Evolutionary conservation across 2,797 vertebrate species (phyloP).

Genomic region (Amphiprion clarkii): DNA sequence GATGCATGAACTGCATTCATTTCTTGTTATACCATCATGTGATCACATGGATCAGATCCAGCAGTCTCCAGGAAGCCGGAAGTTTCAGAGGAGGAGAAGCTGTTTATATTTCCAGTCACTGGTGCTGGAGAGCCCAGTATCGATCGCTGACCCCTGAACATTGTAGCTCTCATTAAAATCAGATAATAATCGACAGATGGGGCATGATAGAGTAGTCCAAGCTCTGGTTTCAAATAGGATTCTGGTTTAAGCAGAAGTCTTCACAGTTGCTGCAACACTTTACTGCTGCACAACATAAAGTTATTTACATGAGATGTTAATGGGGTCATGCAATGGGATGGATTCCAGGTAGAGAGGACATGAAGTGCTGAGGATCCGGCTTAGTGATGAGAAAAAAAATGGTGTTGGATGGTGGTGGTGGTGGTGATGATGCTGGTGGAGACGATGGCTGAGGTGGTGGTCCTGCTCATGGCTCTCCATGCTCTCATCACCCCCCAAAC

Average conservation of each 20-base stretch:
- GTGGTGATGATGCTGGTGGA: conserved; percentile 40
- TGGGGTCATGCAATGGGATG: conserved; percentile 48
- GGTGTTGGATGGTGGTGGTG: conserved; percentile 47
- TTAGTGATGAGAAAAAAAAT: conserved; percentile 38
- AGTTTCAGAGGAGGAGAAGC: conserved; percentile 46
- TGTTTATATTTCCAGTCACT: conserved; percentile 24
- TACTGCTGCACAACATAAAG: conserved; percentile 46
- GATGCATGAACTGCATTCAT: conserved; percentile 24
- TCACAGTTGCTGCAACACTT: conserved; percentile 35
- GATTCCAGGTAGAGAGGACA: conserved; percentile 9
- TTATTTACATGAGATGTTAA: conserved; percentile 44
- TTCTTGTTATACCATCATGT: conserved; percentile 31
- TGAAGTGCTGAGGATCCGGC: conserved; percentile 42
- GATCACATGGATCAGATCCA: conserved; percentile 41
- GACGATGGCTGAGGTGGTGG: conserved; percentile 41
- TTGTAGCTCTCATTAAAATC: conserved; percentile 17
- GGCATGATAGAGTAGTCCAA: not conserved
- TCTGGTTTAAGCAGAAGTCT: not conserved
- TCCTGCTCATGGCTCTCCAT: conserved; percentile 19
- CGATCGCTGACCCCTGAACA: conserved; percentile 24
- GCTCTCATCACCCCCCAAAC: conserved; percentile 4
- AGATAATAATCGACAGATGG: conserved; percentile 14
- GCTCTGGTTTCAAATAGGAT: not conserved
- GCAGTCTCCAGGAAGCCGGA: conserved; percentile 27
- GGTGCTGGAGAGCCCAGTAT: conserved; percentile 28